These are phyloP conservation scores for Serranus cabrilla DNA, from an alignment of 2,797 vertebrate species.

Conservation along the genomic window DNA sequence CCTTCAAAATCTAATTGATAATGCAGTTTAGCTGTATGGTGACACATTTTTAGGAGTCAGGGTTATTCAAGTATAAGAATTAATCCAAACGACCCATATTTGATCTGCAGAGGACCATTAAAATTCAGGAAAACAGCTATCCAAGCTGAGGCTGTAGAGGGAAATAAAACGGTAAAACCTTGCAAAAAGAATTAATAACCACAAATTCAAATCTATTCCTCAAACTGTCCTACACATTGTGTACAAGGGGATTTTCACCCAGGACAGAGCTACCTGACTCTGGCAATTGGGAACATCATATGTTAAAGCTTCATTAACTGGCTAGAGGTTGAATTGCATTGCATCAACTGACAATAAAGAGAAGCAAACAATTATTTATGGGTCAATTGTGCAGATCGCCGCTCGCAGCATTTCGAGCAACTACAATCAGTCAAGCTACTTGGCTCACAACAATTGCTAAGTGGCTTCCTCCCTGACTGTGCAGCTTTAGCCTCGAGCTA, in stretches of 20 bases:
- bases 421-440: slow-evolving; percentile 56
- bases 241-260: not conserved
- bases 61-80: not conserved
- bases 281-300: not conserved
- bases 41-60: no score
- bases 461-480: slow-evolving; percentile 40
- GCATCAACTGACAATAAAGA: slow-evolving; percentile 31
- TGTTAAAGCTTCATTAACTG: slow-evolving; percentile 26
- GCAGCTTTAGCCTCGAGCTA: slow-evolving; percentile 48
- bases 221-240: not conserved
- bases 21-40: no score
- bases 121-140: not conserved
- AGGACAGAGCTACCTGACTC: slow-evolving; percentile 1
- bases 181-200: not conserved
- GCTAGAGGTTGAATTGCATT: slow-evolving; percentile 5
- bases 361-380: slow-evolving; percentile 49
- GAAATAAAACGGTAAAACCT: not conserved
- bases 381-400: slow-evolving; percentile 34
- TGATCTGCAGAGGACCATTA: not conserved
- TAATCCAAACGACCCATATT: not conserved
- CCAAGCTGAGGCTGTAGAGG: not conserved
- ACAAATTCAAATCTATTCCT: not conserved
- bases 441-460: slow-evolving; percentile 39
- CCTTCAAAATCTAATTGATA: no score
- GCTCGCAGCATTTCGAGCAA: slow-evolving; percentile 35